Evolutionary conservation across 2,113 vertebrate species (phyloP).

Genomic region (Ophiodon elongatus): DNA sequence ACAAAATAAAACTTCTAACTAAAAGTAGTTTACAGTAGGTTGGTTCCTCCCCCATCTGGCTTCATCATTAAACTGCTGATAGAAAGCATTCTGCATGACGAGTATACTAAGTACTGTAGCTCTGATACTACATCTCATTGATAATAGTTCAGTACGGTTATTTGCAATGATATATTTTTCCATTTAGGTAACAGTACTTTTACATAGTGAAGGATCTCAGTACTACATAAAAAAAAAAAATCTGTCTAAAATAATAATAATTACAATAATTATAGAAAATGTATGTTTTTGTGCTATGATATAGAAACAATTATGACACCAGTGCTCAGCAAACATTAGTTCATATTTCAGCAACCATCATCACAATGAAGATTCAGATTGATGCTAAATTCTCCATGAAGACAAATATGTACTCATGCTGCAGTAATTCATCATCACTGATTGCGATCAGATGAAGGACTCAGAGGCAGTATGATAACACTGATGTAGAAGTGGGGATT

Average conservation of each 20-base stretch:
- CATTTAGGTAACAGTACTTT: too few species aligned
- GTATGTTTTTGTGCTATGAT: not conserved
- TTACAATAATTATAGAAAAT: not conserved
- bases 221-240: not conserved
- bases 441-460: constrained; percentile 48
- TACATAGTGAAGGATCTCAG: not conserved
- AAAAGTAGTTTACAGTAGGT: too few species aligned
- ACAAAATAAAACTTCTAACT: too few species aligned
- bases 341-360: constrained; percentile 22
- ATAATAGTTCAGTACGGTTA: too few species aligned
- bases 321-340: not conserved
- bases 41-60: too few species aligned
- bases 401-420: constrained; percentile 43
- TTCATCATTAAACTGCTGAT: too few species aligned
- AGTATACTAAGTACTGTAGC: too few species aligned
- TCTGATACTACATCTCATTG: too few species aligned
- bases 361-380: constrained; percentile 25
- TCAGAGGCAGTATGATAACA: constrained; percentile 23
- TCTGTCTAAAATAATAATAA: not conserved
- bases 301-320: constrained; percentile 19
- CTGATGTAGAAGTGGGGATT: constrained; percentile 22
- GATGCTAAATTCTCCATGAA: constrained; percentile 55
- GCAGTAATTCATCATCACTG: constrained; percentile 52
- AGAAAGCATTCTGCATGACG: too few species aligned
- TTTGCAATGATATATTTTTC: too few species aligned